Evolutionary conservation across 2,113 vertebrate genomes (phyloP).

Genomic region (Oryzias javanicus): DNA sequence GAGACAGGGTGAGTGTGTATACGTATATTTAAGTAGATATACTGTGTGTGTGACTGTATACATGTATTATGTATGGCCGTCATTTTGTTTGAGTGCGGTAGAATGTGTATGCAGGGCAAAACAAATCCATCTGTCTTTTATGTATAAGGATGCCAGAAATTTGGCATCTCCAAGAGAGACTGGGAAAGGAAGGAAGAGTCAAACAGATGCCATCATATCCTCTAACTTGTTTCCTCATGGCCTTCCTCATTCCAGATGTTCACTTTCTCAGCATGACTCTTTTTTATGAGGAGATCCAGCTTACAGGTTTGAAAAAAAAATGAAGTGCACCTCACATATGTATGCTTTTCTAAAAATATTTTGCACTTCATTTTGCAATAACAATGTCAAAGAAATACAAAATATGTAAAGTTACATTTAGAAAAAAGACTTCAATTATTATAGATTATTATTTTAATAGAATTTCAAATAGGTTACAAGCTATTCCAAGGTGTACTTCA

Average conservation of each 20-base stretch:
- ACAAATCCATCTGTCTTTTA: conserved; percentile 70
- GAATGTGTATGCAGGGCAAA: conserved; percentile 59
- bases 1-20: too few species aligned
- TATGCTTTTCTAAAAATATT: conserved; percentile 30
- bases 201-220: conserved; percentile 58
- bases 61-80: conserved; percentile 19
- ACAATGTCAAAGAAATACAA: conserved; percentile 15
- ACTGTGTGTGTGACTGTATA: conserved; percentile 20
- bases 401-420: neutral
- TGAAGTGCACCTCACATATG: conserved; percentile 31
- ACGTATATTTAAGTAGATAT: too few species aligned
- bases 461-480: conserved; percentile 12
- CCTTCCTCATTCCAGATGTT: conserved; percentile 62
- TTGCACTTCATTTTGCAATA: conserved; percentile 8
- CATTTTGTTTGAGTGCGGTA: conserved; percentile 25
- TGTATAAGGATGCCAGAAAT: conserved; percentile 70
- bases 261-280: conserved; percentile 42
- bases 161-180: conserved; percentile 57
- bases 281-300: conserved; percentile 29
- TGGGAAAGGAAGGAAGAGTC: conserved; percentile 39
- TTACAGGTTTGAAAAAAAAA: conserved; percentile 26
- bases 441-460: conserved; percentile 9
- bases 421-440: conserved; percentile 5
- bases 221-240: conserved; percentile 55
- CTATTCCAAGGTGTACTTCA: neutral